Evolutionary conservation across 2,113 vertebrate species (phyloP), one percentile per base, ranked within the genome.

Genomic region (Mesitornis unicolor): DNA sequence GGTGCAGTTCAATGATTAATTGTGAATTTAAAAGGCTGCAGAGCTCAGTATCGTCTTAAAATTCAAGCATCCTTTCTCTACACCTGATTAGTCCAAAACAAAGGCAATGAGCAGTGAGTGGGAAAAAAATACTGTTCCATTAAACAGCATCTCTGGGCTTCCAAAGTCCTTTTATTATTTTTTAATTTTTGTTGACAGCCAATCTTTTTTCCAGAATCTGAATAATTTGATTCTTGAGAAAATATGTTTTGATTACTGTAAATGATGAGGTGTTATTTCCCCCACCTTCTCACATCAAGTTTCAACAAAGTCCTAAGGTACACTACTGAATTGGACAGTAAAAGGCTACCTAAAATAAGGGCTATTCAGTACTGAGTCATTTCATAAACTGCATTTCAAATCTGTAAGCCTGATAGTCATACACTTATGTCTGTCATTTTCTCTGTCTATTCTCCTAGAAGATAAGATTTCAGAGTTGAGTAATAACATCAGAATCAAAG

Each of bases 1-100:
- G 38, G 70, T 83, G 90, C 91, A 90, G 69, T 83, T 89, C 89
- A 80, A 26, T 83, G 84, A 90, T 59, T 96, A 96, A 96, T 93
- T 90, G 35, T 80, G 79, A 95, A 93, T 94, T 83, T 95, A 69
- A 96, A 91, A 85, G 50, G 45, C 60, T 85, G 51, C 42, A 51
- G 42, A 88, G 19, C 74, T 94, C 40, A 85, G 65, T 87, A 57
- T 91, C 53, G 59, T 61, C 69, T 84, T 95, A 84, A 94, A 92
- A 93, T 91, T 89, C 87, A 85, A 82, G n/a, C 33, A 96, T 61
- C n/a, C 48, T 87, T 57, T 77, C 75, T 87, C 75, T 87, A 54
- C 26, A 85, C 91, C 84, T 94, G 75, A 90, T 86, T 93, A 95
- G 90, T 83, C 54, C 43, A 51, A 43, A 63, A 42, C 84, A 87